Base-by-base conservation (phyloP, 2,113 vertebrate genomes). In the Bucco capensis region DNA sequence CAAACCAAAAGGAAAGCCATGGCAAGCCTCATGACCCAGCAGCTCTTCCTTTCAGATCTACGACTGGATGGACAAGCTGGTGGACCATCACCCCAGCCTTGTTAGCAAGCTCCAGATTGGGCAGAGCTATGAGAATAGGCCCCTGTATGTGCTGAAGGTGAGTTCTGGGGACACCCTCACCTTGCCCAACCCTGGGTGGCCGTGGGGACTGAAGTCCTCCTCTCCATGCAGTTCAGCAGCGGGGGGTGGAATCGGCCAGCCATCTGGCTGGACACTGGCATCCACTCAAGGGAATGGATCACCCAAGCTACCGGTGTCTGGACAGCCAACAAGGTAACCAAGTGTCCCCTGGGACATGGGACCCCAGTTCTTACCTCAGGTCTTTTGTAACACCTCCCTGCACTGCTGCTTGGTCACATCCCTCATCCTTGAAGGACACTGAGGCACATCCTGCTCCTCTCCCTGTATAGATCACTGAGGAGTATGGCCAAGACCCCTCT, bases 211-310 rank as follows among this genome's bases (percentile, higher is more conserved):
- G 42, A 83, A 23, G 28, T 64, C 42, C n/a, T 21, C 10, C 7
- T 42, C 60, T 53, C 66, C 7, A 1, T 30, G 6, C 73, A 99
- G 99, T 99, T 99, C 95, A 99, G 99, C 97, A 99, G 98, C 0
- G 98, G 99, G 79, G 98, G 98, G 42, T 67, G 9, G 4, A 97
- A 93, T 6, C 98, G 97, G 1, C 94, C 97, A 0, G 98, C 98
- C 40, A 93, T 98, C 94, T 99, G 98, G 99, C 87, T 99, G 4
- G 98, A 99, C 96, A 98, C 97, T 4, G 98, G 99, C 18, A 99
- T 98, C 94, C 99, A 99, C 76, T 96, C 99, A 2, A 97, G 99
- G 50, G 99, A 99, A 86, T 99, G 99, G 99, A 97, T 99, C 95
- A 99, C 98, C 40, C 98, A 98, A 12, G 99, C 99, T 93, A 98